phyloP scores from a whole-genome alignment of 2,888 invertebrate species.

The Nycteola revayana region DNA sequence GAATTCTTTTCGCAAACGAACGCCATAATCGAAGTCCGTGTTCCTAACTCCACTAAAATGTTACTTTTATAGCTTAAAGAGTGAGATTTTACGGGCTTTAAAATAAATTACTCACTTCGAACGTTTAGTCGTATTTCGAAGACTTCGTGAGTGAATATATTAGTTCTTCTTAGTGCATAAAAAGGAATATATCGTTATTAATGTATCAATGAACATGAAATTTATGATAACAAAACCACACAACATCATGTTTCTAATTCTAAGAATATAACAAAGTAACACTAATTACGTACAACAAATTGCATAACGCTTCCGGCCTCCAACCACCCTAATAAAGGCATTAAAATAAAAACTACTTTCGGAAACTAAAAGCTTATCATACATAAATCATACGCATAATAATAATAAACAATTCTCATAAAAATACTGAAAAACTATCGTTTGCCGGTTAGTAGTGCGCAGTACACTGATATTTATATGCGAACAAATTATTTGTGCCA shows the following conservation, averaged over 20 bases:
- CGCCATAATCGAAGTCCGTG: constrained; percentile 51
- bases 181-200: constrained; percentile 56
- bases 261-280: constrained; percentile 14
- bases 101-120: constrained; percentile 72
- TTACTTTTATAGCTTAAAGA: constrained; percentile 75
- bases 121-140: constrained; percentile 61
- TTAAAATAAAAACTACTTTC: constrained; percentile 39
- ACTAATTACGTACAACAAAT: constrained; percentile 31
- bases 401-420: constrained; percentile 46
- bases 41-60: constrained; percentile 70
- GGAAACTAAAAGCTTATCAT: constrained; percentile 40
- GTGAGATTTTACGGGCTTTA: constrained; percentile 78
- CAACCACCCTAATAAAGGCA: constrained; percentile 50
- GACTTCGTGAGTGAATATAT: constrained; percentile 66
- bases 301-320: constrained; percentile 33
- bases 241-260: too few relatives aligned
- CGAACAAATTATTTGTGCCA: constrained; percentile 46
- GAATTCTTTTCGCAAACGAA: constrained; percentile 49
- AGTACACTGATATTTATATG: constrained; percentile 37
- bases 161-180: constrained; percentile 55
- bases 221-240: too few relatives aligned
- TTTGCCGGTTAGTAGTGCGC: constrained; percentile 36
- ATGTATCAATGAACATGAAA: constrained; percentile 38
- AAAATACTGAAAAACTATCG: constrained; percentile 42
- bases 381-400: constrained; percentile 51